Conservation (phyloP, 2,113 vertebrate species). For the Bothrops jararaca region DNA sequence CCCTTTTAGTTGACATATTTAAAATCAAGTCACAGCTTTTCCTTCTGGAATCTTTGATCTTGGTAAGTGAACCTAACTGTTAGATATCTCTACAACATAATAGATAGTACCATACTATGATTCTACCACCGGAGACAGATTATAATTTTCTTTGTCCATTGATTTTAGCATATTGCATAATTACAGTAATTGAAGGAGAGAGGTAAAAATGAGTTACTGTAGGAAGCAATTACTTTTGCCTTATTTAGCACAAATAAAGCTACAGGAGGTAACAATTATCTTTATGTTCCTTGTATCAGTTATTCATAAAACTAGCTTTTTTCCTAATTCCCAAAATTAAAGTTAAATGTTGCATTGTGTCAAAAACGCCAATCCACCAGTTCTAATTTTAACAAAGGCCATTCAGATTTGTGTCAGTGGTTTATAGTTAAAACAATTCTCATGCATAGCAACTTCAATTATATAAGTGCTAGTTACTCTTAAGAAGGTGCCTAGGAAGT, state of each 20-base stretch:
- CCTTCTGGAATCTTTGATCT: neutral
- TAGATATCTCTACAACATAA: neutral
- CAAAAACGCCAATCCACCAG: neutral
- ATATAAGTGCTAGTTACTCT: neutral
- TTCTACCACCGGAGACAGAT: neutral
- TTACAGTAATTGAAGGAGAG: neutral
- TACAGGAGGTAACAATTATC: conserved; percentile 15
- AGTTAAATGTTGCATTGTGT: conserved; percentile 11
- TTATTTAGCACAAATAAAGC: neutral
- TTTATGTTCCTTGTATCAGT: neutral
- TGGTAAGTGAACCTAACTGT: neutral
- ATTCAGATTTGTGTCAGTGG: neutral
- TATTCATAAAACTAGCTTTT: conserved; percentile 2
- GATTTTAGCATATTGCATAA: conserved; percentile 7
- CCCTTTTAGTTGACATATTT: neutral
- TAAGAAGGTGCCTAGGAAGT: conserved; percentile 12
- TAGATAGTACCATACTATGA: neutral
- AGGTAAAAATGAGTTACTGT: neutral
- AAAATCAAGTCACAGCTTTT: neutral
- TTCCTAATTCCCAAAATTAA: neutral
- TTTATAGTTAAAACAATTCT: neutral
- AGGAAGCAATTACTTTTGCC: neutral
- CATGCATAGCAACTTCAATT: neutral
- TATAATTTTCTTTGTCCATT: neutral
- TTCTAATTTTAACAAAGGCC: neutral